Base-by-base conservation (phyloP, 2,888 invertebrate species). In the Chymomyza caudatula region DNA sequence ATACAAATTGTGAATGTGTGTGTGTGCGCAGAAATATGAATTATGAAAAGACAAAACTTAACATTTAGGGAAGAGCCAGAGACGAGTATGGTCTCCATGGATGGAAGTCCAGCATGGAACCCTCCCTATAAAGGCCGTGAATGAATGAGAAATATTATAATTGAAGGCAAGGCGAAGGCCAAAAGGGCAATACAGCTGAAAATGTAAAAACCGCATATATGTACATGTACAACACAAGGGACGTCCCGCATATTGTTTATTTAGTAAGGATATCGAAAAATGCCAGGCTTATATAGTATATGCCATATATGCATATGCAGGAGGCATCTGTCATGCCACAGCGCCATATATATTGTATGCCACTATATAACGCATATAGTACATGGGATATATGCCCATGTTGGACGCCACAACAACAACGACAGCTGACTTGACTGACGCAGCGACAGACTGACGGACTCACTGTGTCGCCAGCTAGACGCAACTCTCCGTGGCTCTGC, bases 241-340 rank as follows among this genome's bases (percentile, higher is more conserved):
- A 67, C 78, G 29, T 4, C 85, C 82, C 76, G 80, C 85, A 86
- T 81, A 73, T 81, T 86, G 80, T 86, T 81, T 82, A 82, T 78
- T 81, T 76, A 82, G 85, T 71, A 86, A 86, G 80, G 80, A 81
- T 81, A 81, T 84, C 76, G 71, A 73, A 71, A 62, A 64, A 68
- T 37, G 29, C 29, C 29, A 37, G 29, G 29, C 29, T 11, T 29
- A 25, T 25, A 25, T 25, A 25, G 13, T 55, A 65, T 55, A 53
- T 19, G n/a, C n/a, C n/a, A 47, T 25, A 43, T 37, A 19, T 54
- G 29, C 37, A 17, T 25, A 47, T 52, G 23, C 56, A 61, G 47
- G 42, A 37, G 29, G 29, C 29, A 37, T 37, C 29, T 37, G 29
- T 37, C 29, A 37, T 37, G 11, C 29, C 29, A 11, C 5, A 37